A percentile compares a stretch with the other conserved stretches of the same genome.
Conservation (phyloP, 1,140 invertebrate species). For the Melanaphis sacchari region DNA sequence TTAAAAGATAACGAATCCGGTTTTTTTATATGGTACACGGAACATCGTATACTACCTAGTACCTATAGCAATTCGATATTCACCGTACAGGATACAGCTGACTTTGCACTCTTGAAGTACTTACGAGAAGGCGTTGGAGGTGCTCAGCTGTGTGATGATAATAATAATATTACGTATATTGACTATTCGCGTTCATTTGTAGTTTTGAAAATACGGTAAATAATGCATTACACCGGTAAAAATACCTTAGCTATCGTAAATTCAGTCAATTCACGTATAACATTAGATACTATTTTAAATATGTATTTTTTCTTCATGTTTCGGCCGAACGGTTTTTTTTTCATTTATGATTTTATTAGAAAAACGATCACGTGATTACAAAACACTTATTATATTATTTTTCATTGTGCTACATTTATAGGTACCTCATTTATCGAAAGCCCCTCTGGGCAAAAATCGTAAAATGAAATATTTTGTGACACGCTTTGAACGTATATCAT, state of each 20-base stretch:
- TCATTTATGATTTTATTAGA: not conserved
- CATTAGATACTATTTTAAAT: not conserved
- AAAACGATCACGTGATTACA: not conserved
- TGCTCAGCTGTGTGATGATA: too few relatives aligned
- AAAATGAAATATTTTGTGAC: not conserved
- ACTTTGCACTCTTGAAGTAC: not conserved
- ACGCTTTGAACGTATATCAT: not conserved
- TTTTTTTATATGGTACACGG: not conserved
- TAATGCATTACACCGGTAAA: not conserved
- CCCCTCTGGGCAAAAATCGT: not conserved
- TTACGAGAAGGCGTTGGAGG: too few relatives aligned
- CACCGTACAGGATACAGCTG: not conserved
- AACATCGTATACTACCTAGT: not conserved
- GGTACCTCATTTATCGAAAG: not conserved
- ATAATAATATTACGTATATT: not conserved
- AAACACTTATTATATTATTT: not conserved
- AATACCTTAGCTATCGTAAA: not conserved
- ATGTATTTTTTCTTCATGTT: not conserved
- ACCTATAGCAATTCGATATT: not conserved
- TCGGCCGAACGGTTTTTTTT: not conserved
- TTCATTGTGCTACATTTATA: not conserved
- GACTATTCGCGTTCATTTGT: not conserved
- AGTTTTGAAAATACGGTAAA: not conserved
- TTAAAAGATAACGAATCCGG: conserved; percentile 35
- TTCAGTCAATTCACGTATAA: not conserved